Evolutionary conservation across 2,113 vertebrate species (phyloP).

Genomic region (Sprattus sprattus): DNA sequence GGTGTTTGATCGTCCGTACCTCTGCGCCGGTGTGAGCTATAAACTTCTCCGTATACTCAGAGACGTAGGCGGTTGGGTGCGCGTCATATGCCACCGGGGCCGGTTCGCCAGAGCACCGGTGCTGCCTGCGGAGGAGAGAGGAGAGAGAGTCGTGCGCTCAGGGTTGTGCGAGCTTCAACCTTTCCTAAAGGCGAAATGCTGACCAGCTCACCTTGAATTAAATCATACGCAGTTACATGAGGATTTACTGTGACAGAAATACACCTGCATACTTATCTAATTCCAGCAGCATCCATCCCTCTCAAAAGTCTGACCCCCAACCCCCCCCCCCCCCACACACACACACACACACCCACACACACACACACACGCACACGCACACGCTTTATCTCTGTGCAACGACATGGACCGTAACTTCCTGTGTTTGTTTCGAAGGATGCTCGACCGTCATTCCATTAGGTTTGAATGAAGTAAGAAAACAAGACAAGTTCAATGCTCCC

Average conservation of each 20-base stretch:
- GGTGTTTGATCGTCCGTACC: not conserved
- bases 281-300: not conserved
- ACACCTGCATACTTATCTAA: not conserved
- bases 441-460: not conserved
- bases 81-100: not conserved
- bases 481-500: not conserved
- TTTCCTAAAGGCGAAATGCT: not conserved
- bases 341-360: not conserved
- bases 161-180: not conserved
- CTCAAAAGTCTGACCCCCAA: not conserved
- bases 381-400: not conserved
- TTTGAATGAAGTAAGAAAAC: not conserved
- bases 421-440: not conserved
- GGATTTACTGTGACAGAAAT: not conserved
- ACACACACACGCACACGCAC: not conserved
- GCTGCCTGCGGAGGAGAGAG: slow-evolving; percentile 31
- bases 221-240: not conserved
- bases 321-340: not conserved
- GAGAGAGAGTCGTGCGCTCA: not conserved
- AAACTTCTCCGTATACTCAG: slow-evolving; percentile 55
- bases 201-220: not conserved
- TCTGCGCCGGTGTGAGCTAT: not conserved
- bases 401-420: not conserved
- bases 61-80: slow-evolving; percentile 14
- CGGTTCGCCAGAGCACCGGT: not conserved